phyloP scores from a whole-genome alignment of 2,797 vertebrate genomes.

The Syngnathus acus region DNA sequence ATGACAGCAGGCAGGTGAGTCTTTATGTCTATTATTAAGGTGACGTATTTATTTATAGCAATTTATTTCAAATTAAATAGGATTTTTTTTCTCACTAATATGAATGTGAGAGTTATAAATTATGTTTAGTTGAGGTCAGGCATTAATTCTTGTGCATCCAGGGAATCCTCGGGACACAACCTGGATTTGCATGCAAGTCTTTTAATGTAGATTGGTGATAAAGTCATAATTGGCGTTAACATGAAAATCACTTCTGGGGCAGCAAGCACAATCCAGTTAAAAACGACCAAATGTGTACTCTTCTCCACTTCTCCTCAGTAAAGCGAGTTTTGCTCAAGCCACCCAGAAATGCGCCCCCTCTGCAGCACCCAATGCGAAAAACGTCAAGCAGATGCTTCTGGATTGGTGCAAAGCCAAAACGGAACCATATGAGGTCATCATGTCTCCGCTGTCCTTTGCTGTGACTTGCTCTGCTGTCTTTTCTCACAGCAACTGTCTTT shows the following conservation, averaged over 20 bases:
- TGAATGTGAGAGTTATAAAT: too few species aligned
- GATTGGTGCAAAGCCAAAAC: slow-evolving; percentile 98
- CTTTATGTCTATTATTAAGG: background rate
- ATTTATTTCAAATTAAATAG: too few species aligned
- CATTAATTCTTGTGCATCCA: background rate
- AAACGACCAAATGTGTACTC: background rate
- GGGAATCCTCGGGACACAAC: background rate
- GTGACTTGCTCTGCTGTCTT: slow-evolving; percentile 33
- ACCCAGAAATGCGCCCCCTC: slow-evolving; percentile 71
- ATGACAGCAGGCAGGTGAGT: slow-evolving; percentile 77
- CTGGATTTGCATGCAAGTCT: background rate
- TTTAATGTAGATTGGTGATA: too few species aligned
- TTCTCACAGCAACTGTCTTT: slow-evolving; percentile 15
- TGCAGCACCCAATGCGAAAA: slow-evolving; percentile 81
- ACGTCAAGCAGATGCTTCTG: slow-evolving; percentile 98
- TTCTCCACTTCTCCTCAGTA: slow-evolving; percentile 49
- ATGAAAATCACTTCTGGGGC: too few species aligned
- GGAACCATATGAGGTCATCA: slow-evolving; percentile 85
- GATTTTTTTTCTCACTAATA: too few species aligned
- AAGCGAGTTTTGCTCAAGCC: slow-evolving; percentile 48
- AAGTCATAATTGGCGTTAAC: too few species aligned
- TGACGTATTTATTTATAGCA: background rate
- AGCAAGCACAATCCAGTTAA: background rate
- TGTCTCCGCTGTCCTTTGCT: slow-evolving; percentile 21
- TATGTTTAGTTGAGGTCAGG: too few species aligned